Conservation (phyloP, 2,797 vertebrate genomes). For the Fringilla coelebs region DNA sequence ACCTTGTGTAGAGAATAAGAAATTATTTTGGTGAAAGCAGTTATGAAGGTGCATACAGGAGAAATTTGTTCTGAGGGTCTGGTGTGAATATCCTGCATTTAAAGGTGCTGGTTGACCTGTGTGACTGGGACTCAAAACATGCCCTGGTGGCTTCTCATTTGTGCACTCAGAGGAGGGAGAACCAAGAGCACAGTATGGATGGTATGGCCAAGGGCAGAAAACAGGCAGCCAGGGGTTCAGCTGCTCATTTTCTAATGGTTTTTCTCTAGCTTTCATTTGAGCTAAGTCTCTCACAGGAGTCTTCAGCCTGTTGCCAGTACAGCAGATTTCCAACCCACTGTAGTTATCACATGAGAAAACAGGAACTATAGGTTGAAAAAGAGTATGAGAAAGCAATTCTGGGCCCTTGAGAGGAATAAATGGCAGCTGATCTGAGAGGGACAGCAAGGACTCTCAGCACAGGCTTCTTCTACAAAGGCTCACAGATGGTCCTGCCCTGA, state of each 20-base stretch:
- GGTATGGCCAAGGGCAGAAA: neutral
- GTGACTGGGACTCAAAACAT: neutral
- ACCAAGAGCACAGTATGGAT: neutral
- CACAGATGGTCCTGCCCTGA: conserved; percentile 3
- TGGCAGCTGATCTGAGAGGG: conserved; percentile 17
- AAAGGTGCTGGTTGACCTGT: neutral
- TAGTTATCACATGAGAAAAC: neutral
- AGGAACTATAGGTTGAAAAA: neutral
- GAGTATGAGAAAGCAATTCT: neutral
- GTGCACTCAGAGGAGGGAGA: neutral
- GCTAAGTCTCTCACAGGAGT: neutral
- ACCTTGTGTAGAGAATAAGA: neutral
- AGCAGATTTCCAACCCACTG: neutral
- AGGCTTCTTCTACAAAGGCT: neutral
- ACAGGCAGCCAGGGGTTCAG: neutral
- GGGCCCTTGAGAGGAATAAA: neutral
- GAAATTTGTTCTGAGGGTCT: neutral
- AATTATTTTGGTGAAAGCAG: neutral
- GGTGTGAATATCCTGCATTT: neutral
- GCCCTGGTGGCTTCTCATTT: neutral
- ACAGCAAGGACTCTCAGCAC: neutral
- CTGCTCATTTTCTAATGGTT: neutral
- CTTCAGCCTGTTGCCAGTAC: neutral
- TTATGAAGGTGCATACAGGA: neutral
- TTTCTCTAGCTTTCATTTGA: neutral